Conservation (phyloP, 2,113 vertebrate species). For the Microcebus ravelobensis region DNA sequence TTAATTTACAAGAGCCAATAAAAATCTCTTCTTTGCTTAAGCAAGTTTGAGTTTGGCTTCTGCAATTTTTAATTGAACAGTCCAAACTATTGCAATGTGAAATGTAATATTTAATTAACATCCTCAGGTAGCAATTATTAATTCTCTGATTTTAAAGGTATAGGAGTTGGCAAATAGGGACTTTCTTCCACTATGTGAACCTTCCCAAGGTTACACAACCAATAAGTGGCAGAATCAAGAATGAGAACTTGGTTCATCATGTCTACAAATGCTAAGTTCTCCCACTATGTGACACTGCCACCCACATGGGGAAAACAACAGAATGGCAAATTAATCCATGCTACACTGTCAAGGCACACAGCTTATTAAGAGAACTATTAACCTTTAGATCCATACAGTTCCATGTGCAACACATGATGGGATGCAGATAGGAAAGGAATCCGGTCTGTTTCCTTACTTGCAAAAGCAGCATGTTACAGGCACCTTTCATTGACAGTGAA, state of each 20-base stretch:
- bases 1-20: background rate
- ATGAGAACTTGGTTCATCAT: background rate
- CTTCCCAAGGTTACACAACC: background rate
- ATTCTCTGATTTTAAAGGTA: constrained; percentile 5
- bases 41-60: background rate
- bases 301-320: background rate
- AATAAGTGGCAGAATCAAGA: background rate
- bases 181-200: background rate
- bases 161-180: background rate
- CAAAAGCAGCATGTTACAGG: background rate
- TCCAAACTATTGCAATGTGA: background rate
- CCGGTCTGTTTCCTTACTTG: background rate
- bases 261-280: background rate
- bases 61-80: background rate
- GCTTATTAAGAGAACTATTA: background rate
- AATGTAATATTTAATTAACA: background rate
- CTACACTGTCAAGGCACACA: background rate
- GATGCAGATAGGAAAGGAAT: background rate
- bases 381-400: background rate
- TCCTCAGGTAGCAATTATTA: background rate
- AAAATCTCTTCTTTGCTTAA: background rate
- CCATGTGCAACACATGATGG: background rate
- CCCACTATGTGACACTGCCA: background rate
- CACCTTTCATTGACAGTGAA: background rate
- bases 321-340: background rate